Evolutionary conservation across 2,113 vertebrate species (phyloP).

Genomic region (Ceyx margarethae): DNA sequence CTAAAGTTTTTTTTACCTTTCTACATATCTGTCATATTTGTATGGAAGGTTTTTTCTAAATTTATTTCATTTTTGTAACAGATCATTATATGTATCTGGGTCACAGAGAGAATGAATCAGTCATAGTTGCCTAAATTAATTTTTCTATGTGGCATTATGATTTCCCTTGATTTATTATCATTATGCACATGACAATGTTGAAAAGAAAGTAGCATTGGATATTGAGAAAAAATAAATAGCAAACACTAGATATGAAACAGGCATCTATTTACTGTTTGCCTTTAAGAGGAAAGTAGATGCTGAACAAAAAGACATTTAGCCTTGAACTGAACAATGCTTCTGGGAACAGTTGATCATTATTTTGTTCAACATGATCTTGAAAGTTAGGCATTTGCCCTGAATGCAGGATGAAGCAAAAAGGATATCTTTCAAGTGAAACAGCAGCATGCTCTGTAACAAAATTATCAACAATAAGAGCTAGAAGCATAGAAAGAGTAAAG

Average conservation of each 20-base stretch:
- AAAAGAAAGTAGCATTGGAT: background rate
- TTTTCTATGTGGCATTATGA: background rate
- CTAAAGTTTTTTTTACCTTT: background rate
- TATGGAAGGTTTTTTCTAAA: background rate
- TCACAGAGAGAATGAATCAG: background rate
- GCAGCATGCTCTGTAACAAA: background rate
- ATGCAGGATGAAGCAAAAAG: background rate
- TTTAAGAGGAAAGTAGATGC: background rate
- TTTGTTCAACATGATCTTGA: background rate
- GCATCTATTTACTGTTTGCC: background rate
- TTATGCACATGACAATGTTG: background rate
- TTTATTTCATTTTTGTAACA: background rate
- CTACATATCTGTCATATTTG: background rate
- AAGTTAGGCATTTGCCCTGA: background rate
- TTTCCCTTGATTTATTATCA: background rate
- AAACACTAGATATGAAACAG: background rate
- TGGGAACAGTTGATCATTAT: conserved; percentile 3
- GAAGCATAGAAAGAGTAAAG: background rate
- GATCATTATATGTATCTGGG: background rate
- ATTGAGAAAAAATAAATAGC: background rate
- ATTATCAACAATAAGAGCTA: background rate
- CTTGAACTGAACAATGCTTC: background rate
- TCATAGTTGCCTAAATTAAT: background rate
- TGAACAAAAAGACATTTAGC: conserved; percentile 5
- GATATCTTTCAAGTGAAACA: background rate